Evolutionary conservation across 2,888 invertebrate species (phyloP).

Genomic region (Girardia tigrina): DNA sequence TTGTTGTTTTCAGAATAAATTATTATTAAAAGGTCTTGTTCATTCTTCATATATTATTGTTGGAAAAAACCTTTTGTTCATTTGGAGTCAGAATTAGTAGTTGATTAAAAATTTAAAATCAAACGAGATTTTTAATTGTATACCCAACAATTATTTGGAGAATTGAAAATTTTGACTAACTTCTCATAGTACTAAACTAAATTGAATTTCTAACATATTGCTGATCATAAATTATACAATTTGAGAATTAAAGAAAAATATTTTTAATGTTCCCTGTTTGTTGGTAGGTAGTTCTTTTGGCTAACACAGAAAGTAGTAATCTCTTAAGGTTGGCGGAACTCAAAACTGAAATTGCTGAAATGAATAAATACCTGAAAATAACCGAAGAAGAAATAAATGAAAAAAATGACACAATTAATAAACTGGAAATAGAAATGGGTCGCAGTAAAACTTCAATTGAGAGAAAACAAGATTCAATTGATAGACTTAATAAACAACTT

Average conservation of each 20-base stretch:
- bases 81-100: too few species aligned
- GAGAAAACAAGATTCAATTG: conserved; percentile 49
- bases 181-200: background rate
- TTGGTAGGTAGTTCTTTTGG: conserved; percentile 43
- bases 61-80: too few species aligned
- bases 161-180: too few species aligned
- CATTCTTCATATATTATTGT: too few species aligned
- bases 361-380: conserved; percentile 41
- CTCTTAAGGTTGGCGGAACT: conserved; percentile 45
- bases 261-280: background rate
- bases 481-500: conserved; percentile 49
- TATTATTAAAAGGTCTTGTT: too few species aligned
- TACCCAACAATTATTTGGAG: too few species aligned
- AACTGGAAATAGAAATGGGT: conserved; percentile 46
- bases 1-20: too few species aligned
- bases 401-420: conserved; percentile 47
- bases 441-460: conserved; percentile 48
- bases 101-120: too few species aligned
- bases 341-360: conserved; percentile 42
- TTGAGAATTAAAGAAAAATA: too few species aligned
- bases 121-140: too few species aligned
- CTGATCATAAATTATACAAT: background rate
- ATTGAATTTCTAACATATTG: background rate
- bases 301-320: conserved; percentile 46
- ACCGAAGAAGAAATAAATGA: conserved; percentile 44